Evolutionary conservation across 2,113 vertebrate genomes (phyloP).

Genomic region (Panthera leo): DNA sequence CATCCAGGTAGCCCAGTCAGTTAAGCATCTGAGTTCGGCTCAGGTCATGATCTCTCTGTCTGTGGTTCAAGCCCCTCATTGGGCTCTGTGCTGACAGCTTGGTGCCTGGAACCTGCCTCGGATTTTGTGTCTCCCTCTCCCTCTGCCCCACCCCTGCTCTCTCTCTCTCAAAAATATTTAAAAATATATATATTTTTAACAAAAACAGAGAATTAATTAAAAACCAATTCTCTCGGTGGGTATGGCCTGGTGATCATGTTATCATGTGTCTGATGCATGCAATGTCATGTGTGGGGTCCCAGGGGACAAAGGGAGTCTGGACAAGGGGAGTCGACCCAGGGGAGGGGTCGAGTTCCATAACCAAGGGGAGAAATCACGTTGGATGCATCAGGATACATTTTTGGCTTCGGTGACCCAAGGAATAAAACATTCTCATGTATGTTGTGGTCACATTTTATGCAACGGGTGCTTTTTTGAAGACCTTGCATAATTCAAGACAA

Average conservation of each 20-base stretch:
- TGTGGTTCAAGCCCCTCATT: too few relatives aligned
- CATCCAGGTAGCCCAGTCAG: too few relatives aligned
- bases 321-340: too few relatives aligned
- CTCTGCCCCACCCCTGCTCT: too few relatives aligned
- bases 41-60: too few relatives aligned
- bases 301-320: not conserved
- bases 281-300: not conserved
- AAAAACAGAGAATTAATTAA: not conserved
- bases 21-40: too few relatives aligned
- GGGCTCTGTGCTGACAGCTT: too few relatives aligned
- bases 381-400: not conserved
- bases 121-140: too few relatives aligned
- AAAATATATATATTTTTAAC: too few relatives aligned
- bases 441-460: slow-evolving; percentile 42
- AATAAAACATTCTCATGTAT: not conserved
- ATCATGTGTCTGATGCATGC: not conserved
- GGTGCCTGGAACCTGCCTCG: too few relatives aligned
- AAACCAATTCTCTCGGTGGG: not conserved
- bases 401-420: not conserved
- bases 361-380: not conserved
- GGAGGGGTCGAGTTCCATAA: not conserved
- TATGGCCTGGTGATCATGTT: not conserved
- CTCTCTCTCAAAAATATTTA: too few relatives aligned
- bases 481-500: slow-evolving; percentile 39
- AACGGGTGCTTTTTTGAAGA: slow-evolving; percentile 25